Evolutionary conservation across 1,140 invertebrate species (phyloP), one percentile per base, ranked within the genome.

Genomic region (Leptinotarsa defecta): DNA sequence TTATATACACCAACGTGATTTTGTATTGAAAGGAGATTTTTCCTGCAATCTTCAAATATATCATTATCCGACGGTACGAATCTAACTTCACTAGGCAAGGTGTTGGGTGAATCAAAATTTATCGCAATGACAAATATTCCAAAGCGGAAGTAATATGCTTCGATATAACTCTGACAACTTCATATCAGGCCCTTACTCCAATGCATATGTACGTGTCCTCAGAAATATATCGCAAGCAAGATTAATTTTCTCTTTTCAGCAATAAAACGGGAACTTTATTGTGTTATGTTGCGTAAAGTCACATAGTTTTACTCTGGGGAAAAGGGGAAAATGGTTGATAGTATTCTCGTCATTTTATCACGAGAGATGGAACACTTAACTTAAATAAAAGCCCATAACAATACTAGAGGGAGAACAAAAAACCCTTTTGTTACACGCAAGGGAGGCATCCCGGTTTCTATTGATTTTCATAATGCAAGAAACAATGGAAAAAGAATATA

Each of bases 221-320:
- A 43, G 34, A 43, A 43, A 43, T 43, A n/a, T 57, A 57, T 57
- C 52, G n/a, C n/a, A 19, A 57, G 2, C 52, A n/a, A 19, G 17
- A 57, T n/a, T 15, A 15, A 57, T 57, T n/a, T 57, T 57, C 52
- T 57, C 52, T 57, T 57, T 19, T 15, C 13, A 19, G 52, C n/a
- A 57, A 57, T 57, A 57, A 57, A 57, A 57, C 52, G 52, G 15
- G 5, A 19, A 57, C 52, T 57, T 57, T 57, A 57, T 57, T 57
- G 52, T n/a, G 52, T 57, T 57, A 57, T 57, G 52, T 15, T 57
- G 52, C 52, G 52, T 57, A 57, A 57, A 57, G 52, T 57, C 52
- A n/a, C n/a, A 57, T 57, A 57, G 52, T 19, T 57, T 11, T 15
- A 57, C 52, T 13, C 52, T 19, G n/a, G 52, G 52, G 52, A 57